Percentiles rank a stretch among this genome's conserved stretches.
These are phyloP conservation scores for Myxocyprinus asiaticus DNA, from an alignment of 2,113 vertebrate species.

Conservation along the genomic window DNA sequence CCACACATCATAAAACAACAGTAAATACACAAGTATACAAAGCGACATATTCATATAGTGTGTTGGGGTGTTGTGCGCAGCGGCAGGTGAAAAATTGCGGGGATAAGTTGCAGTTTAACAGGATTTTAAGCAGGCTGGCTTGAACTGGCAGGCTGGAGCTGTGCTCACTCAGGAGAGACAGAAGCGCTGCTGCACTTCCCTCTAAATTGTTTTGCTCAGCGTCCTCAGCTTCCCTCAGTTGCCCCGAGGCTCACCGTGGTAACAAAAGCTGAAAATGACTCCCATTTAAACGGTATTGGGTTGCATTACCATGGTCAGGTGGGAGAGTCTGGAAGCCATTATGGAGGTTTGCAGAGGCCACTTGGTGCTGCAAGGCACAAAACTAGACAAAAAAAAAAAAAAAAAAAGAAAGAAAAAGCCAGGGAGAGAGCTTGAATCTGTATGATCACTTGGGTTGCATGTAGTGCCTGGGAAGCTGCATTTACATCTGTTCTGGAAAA, in stretches of 20 bases:
- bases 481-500: slow-evolving; percentile 5
- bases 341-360: slow-evolving; percentile 48
- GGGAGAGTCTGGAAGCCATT: slow-evolving; percentile 59
- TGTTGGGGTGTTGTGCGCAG: background rate
- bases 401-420: slow-evolving; percentile 39
- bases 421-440: slow-evolving; percentile 13
- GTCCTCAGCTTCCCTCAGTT: slow-evolving; percentile 51
- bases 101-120: slow-evolving; percentile 49
- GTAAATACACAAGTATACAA: background rate
- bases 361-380: slow-evolving; percentile 38
- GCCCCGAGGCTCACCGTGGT: slow-evolving; percentile 65
- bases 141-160: background rate
- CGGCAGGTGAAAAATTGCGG: slow-evolving; percentile 2
- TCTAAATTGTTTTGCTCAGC: slow-evolving; percentile 58
- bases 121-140: slow-evolving; percentile 52
- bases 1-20: background rate
- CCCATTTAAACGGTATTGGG: slow-evolving; percentile 64
- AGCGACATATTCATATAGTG: background rate
- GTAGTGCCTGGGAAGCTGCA: slow-evolving; percentile 24
- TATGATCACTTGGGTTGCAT: slow-evolving; percentile 32
- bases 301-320: slow-evolving; percentile 63
- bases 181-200: slow-evolving; percentile 38
- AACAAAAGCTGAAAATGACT: slow-evolving; percentile 65
- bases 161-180: slow-evolving; percentile 25
- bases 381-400: slow-evolving; percentile 51